Evolutionary conservation across 1,140 invertebrate genomes (phyloP), one percentile per base, ranked within the genome.

Genomic region (Steinernema khuongi): DNA sequence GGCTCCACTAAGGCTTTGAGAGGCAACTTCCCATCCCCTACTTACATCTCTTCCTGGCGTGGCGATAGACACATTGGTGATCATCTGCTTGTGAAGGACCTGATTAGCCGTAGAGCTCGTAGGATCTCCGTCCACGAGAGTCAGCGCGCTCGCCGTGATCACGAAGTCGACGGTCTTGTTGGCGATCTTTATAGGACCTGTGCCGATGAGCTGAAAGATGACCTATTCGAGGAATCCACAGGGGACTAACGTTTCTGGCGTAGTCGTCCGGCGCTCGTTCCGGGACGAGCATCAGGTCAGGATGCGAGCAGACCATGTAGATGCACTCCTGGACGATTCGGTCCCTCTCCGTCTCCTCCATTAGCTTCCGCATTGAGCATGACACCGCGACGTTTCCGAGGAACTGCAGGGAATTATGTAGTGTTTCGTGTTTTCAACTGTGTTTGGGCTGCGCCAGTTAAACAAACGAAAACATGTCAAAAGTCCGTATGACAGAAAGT

Each of bases 231-330:
- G 14, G 22, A 14, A 41, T 22, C 26, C 4, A 14, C 4, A 26
- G 4, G 14, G 11, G 22, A 60, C 50, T 7, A 14, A 60, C 50
- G 26, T 60, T 60, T 17, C 50, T 14, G 4, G 50, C 50, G 4
- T 60, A 26, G 11, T 60, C 50, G 22, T 60, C 50, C 4, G 19
- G 4, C 4, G 50, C 14, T 60, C 50, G 11, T 22, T 60, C 50
- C 7, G 50, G 11, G 50, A 60, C 50, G 50, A 60, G 50, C 19
- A n/a, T 60, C 2, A 60, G 50, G 50, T 60, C 50, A 11, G 50
- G 7, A 26, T 60, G 50, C 4, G 50, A 60, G 50, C 50, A 60
- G 50, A 60, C 50, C 50, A 60, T 60, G 50, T 60, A 60, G 50
- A 60, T 60, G 50, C 50, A 60, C 26, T 60, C 50, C 22, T 60